Conservation (phyloP, 2,113 vertebrate species). For the Cephalopholis sonnerati region DNA sequence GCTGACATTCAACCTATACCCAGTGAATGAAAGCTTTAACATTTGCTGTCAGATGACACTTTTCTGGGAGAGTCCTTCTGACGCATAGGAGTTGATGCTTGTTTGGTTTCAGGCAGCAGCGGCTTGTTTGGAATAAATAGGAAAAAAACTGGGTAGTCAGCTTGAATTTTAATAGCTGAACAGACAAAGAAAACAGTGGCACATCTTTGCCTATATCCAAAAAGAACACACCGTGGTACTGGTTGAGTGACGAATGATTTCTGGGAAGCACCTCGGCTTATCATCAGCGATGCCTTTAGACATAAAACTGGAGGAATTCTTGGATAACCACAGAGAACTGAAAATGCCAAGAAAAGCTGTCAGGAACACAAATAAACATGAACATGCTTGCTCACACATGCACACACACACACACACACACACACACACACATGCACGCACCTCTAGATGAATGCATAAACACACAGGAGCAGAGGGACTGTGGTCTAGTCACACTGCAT, state of each 20-base stretch:
- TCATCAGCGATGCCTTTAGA: background rate
- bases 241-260: background rate
- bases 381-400: background rate
- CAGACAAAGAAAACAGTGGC: constrained; percentile 7
- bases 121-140: background rate
- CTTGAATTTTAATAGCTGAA: background rate
- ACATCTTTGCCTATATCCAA: background rate
- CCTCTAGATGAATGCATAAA: constrained; percentile 1
- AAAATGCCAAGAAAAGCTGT: constrained; percentile 16
- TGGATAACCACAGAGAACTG: background rate
- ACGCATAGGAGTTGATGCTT: background rate
- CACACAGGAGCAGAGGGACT: constrained; percentile 41
- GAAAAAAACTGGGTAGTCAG: background rate
- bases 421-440: background rate
- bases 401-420: constrained; percentile 18
- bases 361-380: background rate
- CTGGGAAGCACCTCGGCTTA: background rate
- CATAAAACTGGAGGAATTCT: background rate
- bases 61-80: background rate
- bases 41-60: background rate
- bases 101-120: background rate
- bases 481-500: constrained; percentile 49
- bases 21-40: background rate
- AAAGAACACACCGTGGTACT: background rate
- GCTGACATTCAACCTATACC: background rate